These are phyloP conservation scores for Drosophila tani DNA, from an alignment of 1,140 invertebrate species.

Conservation along the genomic window DNA sequence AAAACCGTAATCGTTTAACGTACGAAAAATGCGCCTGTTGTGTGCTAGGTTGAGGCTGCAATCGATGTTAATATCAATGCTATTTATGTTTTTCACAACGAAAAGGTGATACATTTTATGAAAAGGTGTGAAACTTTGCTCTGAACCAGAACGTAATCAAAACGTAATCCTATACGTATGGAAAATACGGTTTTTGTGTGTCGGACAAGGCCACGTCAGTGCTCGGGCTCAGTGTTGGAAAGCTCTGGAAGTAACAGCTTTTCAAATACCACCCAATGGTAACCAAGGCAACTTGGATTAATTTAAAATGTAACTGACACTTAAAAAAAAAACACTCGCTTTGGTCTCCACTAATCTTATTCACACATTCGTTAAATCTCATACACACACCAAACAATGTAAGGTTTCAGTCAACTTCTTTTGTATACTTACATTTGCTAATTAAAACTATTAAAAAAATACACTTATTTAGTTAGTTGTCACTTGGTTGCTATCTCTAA, in stretches of 20 bases:
- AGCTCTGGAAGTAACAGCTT: slow-evolving; percentile 21
- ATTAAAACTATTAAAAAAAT: slow-evolving; percentile 58
- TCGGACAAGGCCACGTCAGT: slow-evolving; percentile 64
- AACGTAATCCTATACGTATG: too few relatives aligned
- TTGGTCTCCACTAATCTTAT: neutral
- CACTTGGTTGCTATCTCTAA: slow-evolving; percentile 53
- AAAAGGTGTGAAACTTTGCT: too few relatives aligned
- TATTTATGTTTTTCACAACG: too few relatives aligned
- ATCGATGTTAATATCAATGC: too few relatives aligned
- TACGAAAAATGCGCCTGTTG: too few relatives aligned
- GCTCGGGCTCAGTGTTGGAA: slow-evolving; percentile 51
- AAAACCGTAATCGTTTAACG: too few relatives aligned
- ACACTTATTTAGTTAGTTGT: slow-evolving; percentile 41
- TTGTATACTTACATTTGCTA: slow-evolving; percentile 69
- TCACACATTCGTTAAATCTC: neutral
- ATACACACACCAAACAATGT: neutral
- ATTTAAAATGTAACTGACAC: neutral
- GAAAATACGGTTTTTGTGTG: too few relatives aligned
- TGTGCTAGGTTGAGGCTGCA: too few relatives aligned
- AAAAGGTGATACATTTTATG: too few relatives aligned
- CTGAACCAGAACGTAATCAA: too few relatives aligned
- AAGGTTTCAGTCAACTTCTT: neutral
- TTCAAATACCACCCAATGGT: slow-evolving; percentile 32
- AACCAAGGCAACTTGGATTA: neutral
- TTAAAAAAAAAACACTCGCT: neutral